Percentiles rank a stretch among this genome's conserved stretches.
Conservation (phyloP, 2,888 invertebrate species). For the Tachina lurida region DNA sequence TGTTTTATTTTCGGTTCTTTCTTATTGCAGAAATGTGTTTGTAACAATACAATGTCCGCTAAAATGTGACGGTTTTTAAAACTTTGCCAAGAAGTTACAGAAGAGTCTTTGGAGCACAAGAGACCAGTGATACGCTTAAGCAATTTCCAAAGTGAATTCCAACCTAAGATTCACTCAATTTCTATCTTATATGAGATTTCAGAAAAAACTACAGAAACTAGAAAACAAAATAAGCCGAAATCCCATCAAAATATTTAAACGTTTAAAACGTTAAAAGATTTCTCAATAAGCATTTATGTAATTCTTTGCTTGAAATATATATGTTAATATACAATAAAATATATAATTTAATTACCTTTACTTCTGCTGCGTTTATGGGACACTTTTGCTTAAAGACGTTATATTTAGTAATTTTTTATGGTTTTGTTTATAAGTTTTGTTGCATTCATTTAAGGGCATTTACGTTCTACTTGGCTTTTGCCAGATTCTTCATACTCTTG, state of each 20-base stretch:
- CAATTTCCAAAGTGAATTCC: slow-evolving; percentile 49
- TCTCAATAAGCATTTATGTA: slow-evolving; percentile 13
- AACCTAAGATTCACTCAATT: slow-evolving; percentile 75
- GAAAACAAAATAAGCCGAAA: slow-evolving; percentile 13
- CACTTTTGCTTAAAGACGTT: slow-evolving; percentile 3
- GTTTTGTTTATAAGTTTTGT: slow-evolving; percentile 1
- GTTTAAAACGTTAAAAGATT: background rate
- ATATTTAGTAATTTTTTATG: slow-evolving; percentile 1
- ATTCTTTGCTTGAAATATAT: background rate
- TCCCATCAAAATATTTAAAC: background rate
- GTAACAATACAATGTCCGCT: slow-evolving; percentile 79
- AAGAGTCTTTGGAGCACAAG: slow-evolving; percentile 75
- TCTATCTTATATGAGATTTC: slow-evolving; percentile 77
- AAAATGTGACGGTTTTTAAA: slow-evolving; percentile 79
- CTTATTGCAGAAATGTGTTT: slow-evolving; percentile 77
- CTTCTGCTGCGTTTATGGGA: background rate
- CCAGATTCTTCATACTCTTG: slow-evolving; percentile 99
- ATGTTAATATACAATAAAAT: background rate
- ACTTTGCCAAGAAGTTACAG: slow-evolving; percentile 76
- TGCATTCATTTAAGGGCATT: slow-evolving; percentile 88
- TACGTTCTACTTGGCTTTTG: slow-evolving; percentile 97
- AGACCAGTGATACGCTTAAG: slow-evolving; percentile 72
- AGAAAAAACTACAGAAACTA: slow-evolving; percentile 11
- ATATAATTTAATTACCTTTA: slow-evolving; percentile 26
- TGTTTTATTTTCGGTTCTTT: background rate